Conservation (phyloP, 2,113 vertebrate genomes). For the Kryptolebias marmoratus region DNA sequence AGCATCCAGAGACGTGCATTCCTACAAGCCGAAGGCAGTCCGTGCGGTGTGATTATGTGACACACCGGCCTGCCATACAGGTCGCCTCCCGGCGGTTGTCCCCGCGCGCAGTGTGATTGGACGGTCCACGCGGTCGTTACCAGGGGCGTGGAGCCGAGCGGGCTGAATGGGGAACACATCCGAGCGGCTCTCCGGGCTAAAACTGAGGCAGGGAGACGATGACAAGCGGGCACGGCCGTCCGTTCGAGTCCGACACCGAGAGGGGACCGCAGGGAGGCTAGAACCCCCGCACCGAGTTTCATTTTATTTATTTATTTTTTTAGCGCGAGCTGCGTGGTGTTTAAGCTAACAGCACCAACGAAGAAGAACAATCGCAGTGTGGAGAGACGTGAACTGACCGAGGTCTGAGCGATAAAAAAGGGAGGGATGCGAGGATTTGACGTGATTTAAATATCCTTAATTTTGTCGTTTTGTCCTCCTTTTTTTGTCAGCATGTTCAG, state of each 20-base stretch:
- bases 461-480: not conserved
- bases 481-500: not conserved
- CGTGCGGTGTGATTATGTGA: constrained; percentile 21
- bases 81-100: constrained; percentile 14
- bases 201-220: constrained; percentile 1
- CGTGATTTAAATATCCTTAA: constrained; percentile 36
- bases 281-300: not conserved
- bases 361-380: constrained; percentile 8
- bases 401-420: not conserved
- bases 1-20: too few species aligned
- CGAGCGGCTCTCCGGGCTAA: constrained; percentile 24
- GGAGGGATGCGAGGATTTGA: constrained; percentile 49
- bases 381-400: constrained; percentile 19
- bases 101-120: constrained; percentile 66
- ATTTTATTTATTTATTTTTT: not conserved
- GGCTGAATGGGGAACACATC: constrained; percentile 66
- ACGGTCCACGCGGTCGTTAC: constrained; percentile 47
- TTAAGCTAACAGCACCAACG: constrained; percentile 8
- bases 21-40: too few species aligned
- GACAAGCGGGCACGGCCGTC: constrained; percentile 38
- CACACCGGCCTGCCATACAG: constrained; percentile 7
- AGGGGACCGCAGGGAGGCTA: not conserved
- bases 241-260: constrained; percentile 12
- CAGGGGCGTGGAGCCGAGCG: constrained; percentile 74
- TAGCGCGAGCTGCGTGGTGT: constrained; percentile 20